A percentile compares a stretch with the other conserved stretches of the same genome.
Conservation (phyloP, 2,797 vertebrate genomes). For the Gymnodraco acuticeps region DNA sequence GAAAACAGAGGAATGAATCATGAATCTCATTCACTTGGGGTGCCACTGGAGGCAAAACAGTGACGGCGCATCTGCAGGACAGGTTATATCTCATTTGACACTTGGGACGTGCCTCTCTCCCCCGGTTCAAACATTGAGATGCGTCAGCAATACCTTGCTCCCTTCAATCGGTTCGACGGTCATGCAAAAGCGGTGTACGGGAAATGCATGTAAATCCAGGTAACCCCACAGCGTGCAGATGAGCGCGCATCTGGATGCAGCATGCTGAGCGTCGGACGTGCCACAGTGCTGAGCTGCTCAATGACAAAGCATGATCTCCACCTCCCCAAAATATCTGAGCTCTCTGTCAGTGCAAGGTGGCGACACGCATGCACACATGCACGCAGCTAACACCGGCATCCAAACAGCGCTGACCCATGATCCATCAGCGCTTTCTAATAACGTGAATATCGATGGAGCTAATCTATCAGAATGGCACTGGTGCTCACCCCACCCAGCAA, state of each 20-base stretch:
- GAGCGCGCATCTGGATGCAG: slow-evolving; percentile 81
- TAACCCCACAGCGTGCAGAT: slow-evolving; percentile 65
- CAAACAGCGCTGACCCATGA: slow-evolving; percentile 83
- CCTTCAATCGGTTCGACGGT: slow-evolving; percentile 44
- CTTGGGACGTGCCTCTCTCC: slow-evolving; percentile 73
- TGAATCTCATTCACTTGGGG: slow-evolving; percentile 59
- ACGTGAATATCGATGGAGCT: slow-evolving; percentile 89
- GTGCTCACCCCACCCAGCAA: slow-evolving; percentile 86
- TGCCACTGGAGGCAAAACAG: slow-evolving; percentile 66
- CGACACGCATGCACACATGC: slow-evolving; percentile 72
- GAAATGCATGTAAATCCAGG: slow-evolving; percentile 68
- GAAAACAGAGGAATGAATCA: slow-evolving; percentile 69
- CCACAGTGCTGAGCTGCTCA: slow-evolving; percentile 79
- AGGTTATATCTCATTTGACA: slow-evolving; percentile 73
- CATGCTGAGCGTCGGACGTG: slow-evolving; percentile 83
- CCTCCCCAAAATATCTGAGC: slow-evolving; percentile 71
- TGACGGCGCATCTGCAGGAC: slow-evolving; percentile 80
- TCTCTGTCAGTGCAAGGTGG: slow-evolving; percentile 70
- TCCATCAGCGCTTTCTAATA: slow-evolving; percentile 85
- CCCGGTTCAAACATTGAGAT: slow-evolving; percentile 73
- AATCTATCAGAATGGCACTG: slow-evolving; percentile 86
- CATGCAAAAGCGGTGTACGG: slow-evolving; percentile 17
- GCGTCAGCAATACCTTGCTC: slow-evolving; percentile 58
- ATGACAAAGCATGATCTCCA: slow-evolving; percentile 84
- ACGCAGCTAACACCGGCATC: slow-evolving; percentile 80